A percentile compares a stretch with the other conserved stretches of the same genome.
Conservation (phyloP, 1,140 invertebrate genomes). For the Thrips palmi region DNA sequence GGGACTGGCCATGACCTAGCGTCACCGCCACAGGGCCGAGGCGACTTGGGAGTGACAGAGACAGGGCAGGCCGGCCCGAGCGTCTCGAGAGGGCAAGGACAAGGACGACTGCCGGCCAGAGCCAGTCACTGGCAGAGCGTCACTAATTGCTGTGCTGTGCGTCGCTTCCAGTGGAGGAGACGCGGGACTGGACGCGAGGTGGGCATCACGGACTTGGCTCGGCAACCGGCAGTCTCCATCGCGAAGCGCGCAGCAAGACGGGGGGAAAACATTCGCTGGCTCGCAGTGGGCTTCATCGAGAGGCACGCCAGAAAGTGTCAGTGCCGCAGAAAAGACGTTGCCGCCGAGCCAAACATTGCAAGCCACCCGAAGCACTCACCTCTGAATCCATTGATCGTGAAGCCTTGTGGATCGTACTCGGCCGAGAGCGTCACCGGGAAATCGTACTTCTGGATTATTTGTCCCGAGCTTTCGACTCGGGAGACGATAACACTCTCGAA, state of each 20-base stretch:
- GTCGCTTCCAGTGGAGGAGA: too few relatives aligned
- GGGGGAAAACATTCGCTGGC: conserved; percentile 8
- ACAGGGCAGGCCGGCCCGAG: too few relatives aligned
- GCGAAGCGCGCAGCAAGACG: background rate
- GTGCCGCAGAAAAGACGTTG: conserved; percentile 12
- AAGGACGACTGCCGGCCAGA: too few relatives aligned
- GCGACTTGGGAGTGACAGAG: too few relatives aligned
- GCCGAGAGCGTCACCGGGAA: conserved; percentile 45
- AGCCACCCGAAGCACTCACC: conserved; percentile 22
- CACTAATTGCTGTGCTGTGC: too few relatives aligned
- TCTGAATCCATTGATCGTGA: conserved; percentile 44
- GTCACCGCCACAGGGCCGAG: too few relatives aligned
- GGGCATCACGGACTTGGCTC: too few relatives aligned
- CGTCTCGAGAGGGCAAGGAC: too few relatives aligned
- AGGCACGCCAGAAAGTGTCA: conserved; percentile 5
- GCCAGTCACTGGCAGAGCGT: too few relatives aligned
- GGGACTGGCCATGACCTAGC: too few relatives aligned
- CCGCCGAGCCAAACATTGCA: background rate
- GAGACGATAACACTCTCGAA: conserved; percentile 10
- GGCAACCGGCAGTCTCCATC: background rate
- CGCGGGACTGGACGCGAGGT: too few relatives aligned
- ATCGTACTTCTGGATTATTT: conserved; percentile 42
- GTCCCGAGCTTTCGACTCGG: conserved; percentile 21
- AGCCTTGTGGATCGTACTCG: conserved; percentile 57
- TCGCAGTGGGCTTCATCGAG: background rate